Percentiles rank a stretch among this genome's conserved stretches.
Conservation (phyloP, 1,140 invertebrate genomes). For the Melitaea cinxia region DNA sequence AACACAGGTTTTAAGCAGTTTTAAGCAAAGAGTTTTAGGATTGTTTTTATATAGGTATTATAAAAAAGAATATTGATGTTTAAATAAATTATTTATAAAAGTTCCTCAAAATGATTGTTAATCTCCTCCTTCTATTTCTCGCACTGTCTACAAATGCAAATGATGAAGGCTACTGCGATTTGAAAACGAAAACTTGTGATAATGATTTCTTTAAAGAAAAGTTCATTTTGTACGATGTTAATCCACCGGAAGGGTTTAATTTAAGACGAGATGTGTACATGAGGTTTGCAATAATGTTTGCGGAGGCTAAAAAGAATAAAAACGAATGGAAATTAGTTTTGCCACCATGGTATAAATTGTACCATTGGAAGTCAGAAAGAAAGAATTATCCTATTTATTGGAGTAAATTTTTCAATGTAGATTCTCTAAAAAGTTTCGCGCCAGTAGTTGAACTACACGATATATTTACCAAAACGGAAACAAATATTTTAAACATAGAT, state of each 20-base stretch:
- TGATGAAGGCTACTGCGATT: constrained; percentile 46
- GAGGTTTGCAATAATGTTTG: constrained; percentile 91
- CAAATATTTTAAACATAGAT: constrained; percentile 84
- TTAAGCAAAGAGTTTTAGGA: too few relatives aligned
- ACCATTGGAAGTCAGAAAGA: constrained; percentile 92
- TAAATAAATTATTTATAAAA: background rate
- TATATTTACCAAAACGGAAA: constrained; percentile 83
- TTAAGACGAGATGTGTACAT: constrained; percentile 97
- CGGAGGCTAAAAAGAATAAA: constrained; percentile 82
- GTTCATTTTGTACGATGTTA: constrained; percentile 94
- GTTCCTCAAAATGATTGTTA: background rate
- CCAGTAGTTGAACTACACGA: constrained; percentile 95
- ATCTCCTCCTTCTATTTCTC: background rate
- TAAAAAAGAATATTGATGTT: background rate
- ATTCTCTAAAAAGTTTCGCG: constrained; percentile 89
- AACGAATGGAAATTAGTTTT: constrained; percentile 86
- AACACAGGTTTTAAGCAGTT: background rate
- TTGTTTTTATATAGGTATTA: too few relatives aligned
- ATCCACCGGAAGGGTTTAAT: constrained; percentile 98
- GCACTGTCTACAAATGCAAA: constrained; percentile 25
- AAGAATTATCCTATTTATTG: constrained; percentile 85
- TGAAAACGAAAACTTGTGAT: constrained; percentile 28
- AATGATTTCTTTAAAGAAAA: constrained; percentile 24
- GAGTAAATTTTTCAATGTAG: constrained; percentile 93
- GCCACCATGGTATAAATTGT: constrained; percentile 94